phyloP scores from a whole-genome alignment of 2,113 vertebrate species.

The Microcebus tavaratra region DNA sequence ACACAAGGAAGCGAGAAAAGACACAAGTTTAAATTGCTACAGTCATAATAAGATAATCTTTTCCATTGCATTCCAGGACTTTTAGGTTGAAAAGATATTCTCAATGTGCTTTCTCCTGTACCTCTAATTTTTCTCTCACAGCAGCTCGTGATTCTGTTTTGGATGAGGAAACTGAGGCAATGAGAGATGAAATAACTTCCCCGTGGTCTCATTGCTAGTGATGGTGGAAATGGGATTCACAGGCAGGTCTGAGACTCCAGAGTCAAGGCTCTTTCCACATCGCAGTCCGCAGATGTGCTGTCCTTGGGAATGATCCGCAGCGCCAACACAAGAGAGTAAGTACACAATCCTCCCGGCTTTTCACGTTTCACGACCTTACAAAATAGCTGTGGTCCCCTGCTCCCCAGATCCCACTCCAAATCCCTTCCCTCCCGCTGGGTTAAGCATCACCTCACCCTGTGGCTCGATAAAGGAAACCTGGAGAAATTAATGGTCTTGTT shows the following conservation, averaged over 20 bases:
- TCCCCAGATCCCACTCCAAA: constrained; percentile 49
- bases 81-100: background rate
- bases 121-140: background rate
- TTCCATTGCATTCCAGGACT: background rate
- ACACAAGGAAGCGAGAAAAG: background rate
- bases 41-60: background rate
- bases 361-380: constrained; percentile 49
- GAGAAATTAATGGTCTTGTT: constrained; percentile 77
- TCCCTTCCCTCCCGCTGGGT: constrained; percentile 44
- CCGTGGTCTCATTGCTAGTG: background rate
- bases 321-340: background rate
- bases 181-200: background rate
- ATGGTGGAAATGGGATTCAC: background rate
- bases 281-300: background rate
- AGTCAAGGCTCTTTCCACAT: background rate
- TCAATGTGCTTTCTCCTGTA: background rate
- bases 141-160: background rate
- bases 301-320: background rate
- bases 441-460: constrained; percentile 70
- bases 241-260: background rate
- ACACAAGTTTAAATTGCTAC: background rate
- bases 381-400: constrained; percentile 59
- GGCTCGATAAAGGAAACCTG: constrained; percentile 64
- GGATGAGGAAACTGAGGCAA: background rate
- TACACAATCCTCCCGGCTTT: background rate